Evolutionary conservation across 2,888 invertebrate genomes (phyloP).

Genomic region (Iphiclides podalirius): DNA sequence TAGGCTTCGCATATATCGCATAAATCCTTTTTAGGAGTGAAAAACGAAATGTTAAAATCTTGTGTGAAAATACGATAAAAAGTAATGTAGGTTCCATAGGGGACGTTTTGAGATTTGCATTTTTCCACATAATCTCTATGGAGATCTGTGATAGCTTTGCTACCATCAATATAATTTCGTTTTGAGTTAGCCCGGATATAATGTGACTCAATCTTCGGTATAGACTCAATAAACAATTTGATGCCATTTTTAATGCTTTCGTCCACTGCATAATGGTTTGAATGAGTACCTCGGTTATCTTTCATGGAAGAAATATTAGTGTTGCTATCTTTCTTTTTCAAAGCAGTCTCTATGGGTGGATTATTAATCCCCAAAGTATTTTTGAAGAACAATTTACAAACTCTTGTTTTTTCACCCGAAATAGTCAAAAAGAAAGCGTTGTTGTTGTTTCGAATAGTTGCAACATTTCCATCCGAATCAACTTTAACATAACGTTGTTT

Average conservation of each 20-base stretch:
- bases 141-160: too few species aligned
- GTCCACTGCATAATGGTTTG: too few species aligned
- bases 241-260: too few species aligned
- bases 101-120: not conserved
- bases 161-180: too few species aligned
- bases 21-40: conserved; percentile 29
- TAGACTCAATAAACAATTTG: too few species aligned
- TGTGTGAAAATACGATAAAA: conserved; percentile 26
- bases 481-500: too few species aligned
- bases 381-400: conserved; percentile 23
- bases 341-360: too few species aligned
- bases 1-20: conserved; percentile 29
- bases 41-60: conserved; percentile 20
- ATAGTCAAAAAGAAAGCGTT: conserved; percentile 25
- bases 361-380: conserved; percentile 15
- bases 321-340: conserved; percentile 24
- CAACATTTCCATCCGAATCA: too few species aligned
- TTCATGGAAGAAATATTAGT: conserved; percentile 25
- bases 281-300: conserved; percentile 31
- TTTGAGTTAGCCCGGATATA: too few species aligned
- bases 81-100: conserved; percentile 18
- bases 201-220: too few species aligned
- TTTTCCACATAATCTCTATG: too few species aligned
- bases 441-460: conserved; percentile 20
- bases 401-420: too few species aligned